Evolutionary conservation across 1,140 invertebrate species (phyloP).

Genomic region (Papilio xuthus): DNA sequence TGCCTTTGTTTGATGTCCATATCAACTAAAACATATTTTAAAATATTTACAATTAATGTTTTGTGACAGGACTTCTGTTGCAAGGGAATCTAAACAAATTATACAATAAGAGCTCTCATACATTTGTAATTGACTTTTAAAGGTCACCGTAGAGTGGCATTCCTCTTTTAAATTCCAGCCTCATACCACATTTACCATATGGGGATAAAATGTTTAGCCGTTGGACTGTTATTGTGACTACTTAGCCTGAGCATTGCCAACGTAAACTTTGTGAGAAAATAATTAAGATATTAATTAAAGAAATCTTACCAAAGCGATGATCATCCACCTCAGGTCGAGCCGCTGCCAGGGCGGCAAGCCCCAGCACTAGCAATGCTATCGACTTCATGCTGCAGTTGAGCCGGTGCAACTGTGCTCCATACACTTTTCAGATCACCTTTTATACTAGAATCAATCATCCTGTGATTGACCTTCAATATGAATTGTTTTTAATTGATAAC

Average conservation of each 20-base stretch:
- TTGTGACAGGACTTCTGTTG: too few species aligned
- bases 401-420: conserved; percentile 56
- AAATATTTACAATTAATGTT: neutral
- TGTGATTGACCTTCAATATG: conserved; percentile 39
- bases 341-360: conserved; percentile 59
- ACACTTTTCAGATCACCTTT: conserved; percentile 42
- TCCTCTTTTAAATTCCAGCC: neutral
- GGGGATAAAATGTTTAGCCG: neutral
- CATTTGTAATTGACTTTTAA: neutral
- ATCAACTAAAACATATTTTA: conserved; percentile 76
- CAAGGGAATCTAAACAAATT: neutral
- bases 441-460: conserved; percentile 50
- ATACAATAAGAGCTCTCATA: neutral
- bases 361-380: conserved; percentile 53
- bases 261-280: neutral
- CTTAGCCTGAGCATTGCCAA: too few species aligned
- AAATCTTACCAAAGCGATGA: conserved; percentile 50
- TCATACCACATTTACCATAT: neutral
- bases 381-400: conserved; percentile 62
- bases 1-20: conserved; percentile 78
- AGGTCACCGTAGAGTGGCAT: neutral
- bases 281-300: conserved; percentile 23
- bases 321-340: conserved; percentile 54
- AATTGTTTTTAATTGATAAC: conserved; percentile 32
- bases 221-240: too few species aligned